Evolutionary conservation across 2,113 vertebrate genomes (phyloP).

Genomic region (Gymnarchus niloticus): DNA sequence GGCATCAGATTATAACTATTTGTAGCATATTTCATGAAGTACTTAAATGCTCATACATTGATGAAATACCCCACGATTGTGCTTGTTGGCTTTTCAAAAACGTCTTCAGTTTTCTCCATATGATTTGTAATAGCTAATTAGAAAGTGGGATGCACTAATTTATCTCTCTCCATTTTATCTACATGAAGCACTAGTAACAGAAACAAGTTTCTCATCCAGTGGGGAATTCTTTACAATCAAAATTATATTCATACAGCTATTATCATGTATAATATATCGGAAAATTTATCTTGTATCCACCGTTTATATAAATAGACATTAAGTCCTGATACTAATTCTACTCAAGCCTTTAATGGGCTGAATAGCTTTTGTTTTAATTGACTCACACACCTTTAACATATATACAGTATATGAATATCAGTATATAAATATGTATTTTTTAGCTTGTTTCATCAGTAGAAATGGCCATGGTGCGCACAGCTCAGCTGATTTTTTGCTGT

Average conservation of each 20-base stretch:
- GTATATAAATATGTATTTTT: background rate
- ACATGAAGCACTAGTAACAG: background rate
- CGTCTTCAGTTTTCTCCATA: too few species aligned
- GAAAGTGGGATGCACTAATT: too few species aligned
- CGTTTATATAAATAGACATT: background rate
- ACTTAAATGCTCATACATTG: background rate
- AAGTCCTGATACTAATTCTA: background rate
- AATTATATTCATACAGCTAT: background rate
- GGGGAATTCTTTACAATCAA: background rate
- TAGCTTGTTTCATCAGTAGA: background rate
- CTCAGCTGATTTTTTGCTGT: background rate
- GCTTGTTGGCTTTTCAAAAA: background rate
- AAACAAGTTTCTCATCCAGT: background rate
- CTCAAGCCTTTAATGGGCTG: background rate
- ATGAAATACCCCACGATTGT: slow-evolving; percentile 2
- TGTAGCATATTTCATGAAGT: background rate
- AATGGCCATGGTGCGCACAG: background rate
- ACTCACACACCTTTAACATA: background rate
- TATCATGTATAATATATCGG: background rate
- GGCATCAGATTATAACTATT: background rate
- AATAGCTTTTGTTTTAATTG: background rate
- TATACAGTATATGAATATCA: too few species aligned
- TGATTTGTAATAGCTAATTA: too few species aligned
- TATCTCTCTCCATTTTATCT: too few species aligned
- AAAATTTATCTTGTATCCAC: background rate